Conservation (phyloP, 2,888 invertebrate species). For the Rambutsinella grinnellia region DNA sequence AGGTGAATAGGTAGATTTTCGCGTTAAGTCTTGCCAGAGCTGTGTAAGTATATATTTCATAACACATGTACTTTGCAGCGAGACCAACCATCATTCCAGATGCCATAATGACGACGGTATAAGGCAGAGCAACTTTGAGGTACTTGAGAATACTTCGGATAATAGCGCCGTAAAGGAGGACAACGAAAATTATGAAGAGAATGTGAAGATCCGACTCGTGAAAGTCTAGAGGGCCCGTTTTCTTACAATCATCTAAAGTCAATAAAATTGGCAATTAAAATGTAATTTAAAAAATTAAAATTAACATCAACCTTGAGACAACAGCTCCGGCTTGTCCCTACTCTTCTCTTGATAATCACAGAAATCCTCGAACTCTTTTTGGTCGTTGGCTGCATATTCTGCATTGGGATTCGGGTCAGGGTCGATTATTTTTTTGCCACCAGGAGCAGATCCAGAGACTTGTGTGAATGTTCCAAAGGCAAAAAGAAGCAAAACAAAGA, state of each 20-base stretch:
- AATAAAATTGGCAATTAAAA: not conserved
- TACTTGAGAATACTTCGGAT: conserved; percentile 57
- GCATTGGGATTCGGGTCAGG: conserved; percentile 30
- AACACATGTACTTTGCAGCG: conserved; percentile 43
- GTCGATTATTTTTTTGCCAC: not conserved
- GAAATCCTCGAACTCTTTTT: conserved; percentile 42
- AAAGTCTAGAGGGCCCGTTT: conserved; percentile 40
- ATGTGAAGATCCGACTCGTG: conserved; percentile 54
- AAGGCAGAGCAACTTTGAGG: conserved; percentile 67
- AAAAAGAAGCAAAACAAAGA: too few relatives aligned
- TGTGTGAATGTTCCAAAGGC: not conserved
- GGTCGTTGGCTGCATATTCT: not conserved
- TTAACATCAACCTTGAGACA: conserved; percentile 9
- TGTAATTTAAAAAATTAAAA: not conserved
- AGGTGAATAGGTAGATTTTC: conserved; percentile 57
- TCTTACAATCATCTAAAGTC: not conserved
- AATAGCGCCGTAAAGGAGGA: conserved; percentile 62
- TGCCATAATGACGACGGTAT: conserved; percentile 69
- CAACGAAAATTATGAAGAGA: conserved; percentile 60
- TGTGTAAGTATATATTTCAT: conserved; percentile 36
- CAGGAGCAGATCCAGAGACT: not conserved
- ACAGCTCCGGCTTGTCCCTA: conserved; percentile 33
- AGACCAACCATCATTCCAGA: conserved; percentile 68
- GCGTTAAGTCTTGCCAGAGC: conserved; percentile 60
- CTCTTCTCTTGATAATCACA: conserved; percentile 27